Evolutionary conservation across 2,888 invertebrate species (phyloP), one percentile per base, ranked within the genome.

Genomic region (Xylocampa areola): DNA sequence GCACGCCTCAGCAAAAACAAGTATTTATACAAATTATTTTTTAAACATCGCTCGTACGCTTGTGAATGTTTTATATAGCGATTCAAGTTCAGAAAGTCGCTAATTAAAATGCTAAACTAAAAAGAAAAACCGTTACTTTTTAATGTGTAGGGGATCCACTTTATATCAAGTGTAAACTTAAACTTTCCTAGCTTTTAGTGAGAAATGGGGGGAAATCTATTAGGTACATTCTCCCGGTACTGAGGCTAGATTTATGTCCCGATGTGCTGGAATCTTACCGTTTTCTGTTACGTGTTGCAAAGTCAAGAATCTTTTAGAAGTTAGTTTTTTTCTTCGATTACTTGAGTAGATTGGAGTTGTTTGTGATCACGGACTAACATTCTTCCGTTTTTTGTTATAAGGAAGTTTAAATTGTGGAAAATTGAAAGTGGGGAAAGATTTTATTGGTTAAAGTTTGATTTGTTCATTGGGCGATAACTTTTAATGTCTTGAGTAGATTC

Each of bases 191-290:
- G 49, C 51, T 49, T 55, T 55, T 36, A 43, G 43, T 53, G 52
- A 58, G 43, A 43, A 47, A 59, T 53, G 37, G 45, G 6, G 36
- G 40, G 30, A 62, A 73, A 72, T 65, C 57, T 76, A 66, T 68
- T 66, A 63, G 52, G 45, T 33, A 53, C 52, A 35, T 48, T 40
- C 32, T 55, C 47, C 39, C 43, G 33, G 32, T 39, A 47, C 37
- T 68, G 25, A 62, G 17, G 30, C 10, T 40, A 69, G 66, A 73
- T 73, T 73, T 73, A 73, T 68, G 35, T 19, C 39, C 13, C 19
- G 23, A 63, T 60, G 62, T 66, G 62, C 50, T 41, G 48, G 60
- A 68, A 73, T 73, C 66, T 58, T 30, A 41, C 17, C 36, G 58
- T 60, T 67, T 55, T 57, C 36, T 51, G 17, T 40, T 30, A 53